Base-by-base conservation (phyloP, 2,113 vertebrate genomes). In the Anolis carolinensis region DNA sequence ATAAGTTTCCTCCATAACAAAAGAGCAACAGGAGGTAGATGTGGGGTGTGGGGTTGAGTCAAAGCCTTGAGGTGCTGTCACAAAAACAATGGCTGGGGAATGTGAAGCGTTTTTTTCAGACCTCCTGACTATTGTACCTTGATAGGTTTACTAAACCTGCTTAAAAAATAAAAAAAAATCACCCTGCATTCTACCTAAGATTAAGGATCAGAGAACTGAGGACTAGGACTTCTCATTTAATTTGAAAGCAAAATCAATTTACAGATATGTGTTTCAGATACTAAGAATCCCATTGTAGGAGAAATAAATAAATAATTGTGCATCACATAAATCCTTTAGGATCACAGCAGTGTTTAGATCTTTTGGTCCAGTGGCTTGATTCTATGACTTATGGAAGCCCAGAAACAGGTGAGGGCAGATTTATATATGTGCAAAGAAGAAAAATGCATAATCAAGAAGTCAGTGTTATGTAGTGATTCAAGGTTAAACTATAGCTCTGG, bases 1-100 rank as follows among this genome's bases (percentile, higher is more conserved):
- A 90, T 87, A 88, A 90, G 90, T 89, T 90, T 93, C 86, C 84
- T 83, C 86, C 89, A 84, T 85, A 93, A 96, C 93, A 95, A 95
- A 94, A 90, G 90, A 95, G 88, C 91, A 91, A 89, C 89, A 92
- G 94, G 95, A 94, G 93, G 92, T 65, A 86, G 87, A 74, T 74
- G 16, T 67, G 50, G 70, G 36, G 48, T 79, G 50, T 59, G 75
- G 92, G 14, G 36, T 78, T 68, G 88, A n/a, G 81, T 84, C 88
- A 81, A 65, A 94, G 87, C 86, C 87, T 92, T 84, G 91, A 91
- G 92, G 89, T 92, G 90, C 89, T 68, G 4, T 88, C 68, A 34
- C 88, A 91, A 85, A 89, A 91, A 91, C 89, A 94, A 92, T 88
- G 74, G 63, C 81, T 87, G 86, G 84, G 39, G 75, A 93, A 90